phyloP scores from a whole-genome alignment of 2,797 vertebrate genomes.

The Thaleichthys pacificus region DNA sequence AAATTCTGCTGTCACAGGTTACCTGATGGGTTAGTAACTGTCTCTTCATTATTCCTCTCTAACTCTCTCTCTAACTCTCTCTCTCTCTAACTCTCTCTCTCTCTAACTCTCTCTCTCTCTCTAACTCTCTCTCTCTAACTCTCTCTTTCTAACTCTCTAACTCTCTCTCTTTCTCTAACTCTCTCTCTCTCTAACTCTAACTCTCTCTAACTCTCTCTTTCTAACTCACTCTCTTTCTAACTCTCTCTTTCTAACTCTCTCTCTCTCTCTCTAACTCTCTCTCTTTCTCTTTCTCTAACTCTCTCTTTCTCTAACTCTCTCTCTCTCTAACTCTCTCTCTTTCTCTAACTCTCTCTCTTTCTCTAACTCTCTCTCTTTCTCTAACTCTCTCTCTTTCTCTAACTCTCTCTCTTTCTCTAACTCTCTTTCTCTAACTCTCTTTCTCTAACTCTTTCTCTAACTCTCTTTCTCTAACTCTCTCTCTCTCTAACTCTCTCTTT shows the following conservation, averaged over 20 bases:
- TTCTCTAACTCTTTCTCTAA: too few relatives aligned
- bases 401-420: background rate
- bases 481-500: background rate
- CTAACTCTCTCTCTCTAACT: slow-evolving; percentile 19
- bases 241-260: too few relatives aligned
- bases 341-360: slow-evolving; percentile 6
- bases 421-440: slow-evolving; percentile 10
- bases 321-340: background rate
- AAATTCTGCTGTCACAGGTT: too few relatives aligned
- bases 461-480: too few relatives aligned
- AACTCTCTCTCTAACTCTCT: too few relatives aligned
- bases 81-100: background rate
- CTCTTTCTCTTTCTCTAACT: slow-evolving; percentile 7
- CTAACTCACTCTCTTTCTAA: too few relatives aligned
- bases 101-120: slow-evolving; percentile 11
- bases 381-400: too few relatives aligned
- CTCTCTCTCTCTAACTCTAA: slow-evolving; percentile 16
- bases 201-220: too few relatives aligned
- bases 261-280: slow-evolving; percentile 6
- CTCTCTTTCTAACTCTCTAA: too few relatives aligned
- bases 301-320: too few relatives aligned
- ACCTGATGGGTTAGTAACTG: background rate
- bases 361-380: too few relatives aligned
- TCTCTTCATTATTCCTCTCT: background rate
- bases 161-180: background rate